Conservation (phyloP, 2,113 vertebrate genomes). For the Rhabdomys dilectus region DNA sequence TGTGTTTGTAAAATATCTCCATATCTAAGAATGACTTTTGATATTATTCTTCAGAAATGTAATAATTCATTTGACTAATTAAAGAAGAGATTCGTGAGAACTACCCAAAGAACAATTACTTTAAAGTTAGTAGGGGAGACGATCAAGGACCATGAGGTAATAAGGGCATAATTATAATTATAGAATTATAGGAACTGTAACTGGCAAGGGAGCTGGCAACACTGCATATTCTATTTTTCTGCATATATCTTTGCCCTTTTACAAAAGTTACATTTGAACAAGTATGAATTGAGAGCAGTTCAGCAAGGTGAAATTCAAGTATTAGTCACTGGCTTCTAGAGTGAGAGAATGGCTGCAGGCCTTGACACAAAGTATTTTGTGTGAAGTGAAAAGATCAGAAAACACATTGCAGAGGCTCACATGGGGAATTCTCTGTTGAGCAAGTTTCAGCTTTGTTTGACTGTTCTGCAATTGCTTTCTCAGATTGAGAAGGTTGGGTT, state of each 20-base stretch:
- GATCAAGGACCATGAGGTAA: neutral
- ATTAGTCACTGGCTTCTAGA: neutral
- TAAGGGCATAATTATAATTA: neutral
- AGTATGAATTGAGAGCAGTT: conserved; percentile 30
- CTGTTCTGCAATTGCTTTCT: conserved; percentile 32
- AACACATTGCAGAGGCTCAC: conserved; percentile 23
- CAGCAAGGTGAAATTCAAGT: conserved; percentile 47
- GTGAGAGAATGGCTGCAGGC: neutral
- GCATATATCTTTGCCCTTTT: neutral
- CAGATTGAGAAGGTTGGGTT: neutral
- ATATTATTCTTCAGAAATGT: neutral
- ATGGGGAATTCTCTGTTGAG: conserved; percentile 8
- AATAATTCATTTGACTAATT: neutral
- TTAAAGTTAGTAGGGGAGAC: neutral
- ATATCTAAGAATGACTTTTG: neutral
- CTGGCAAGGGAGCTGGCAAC: neutral
- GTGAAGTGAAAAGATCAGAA: conserved; percentile 51
- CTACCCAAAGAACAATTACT: neutral
- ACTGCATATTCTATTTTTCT: conserved; percentile 25
- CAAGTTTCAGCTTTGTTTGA: conserved; percentile 44
- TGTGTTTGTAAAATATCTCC: neutral
- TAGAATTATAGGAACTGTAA: conserved; percentile 38
- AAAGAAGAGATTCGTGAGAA: neutral
- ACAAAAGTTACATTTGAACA: conserved; percentile 16
- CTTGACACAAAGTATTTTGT: neutral